Conservation (phyloP, 2,797 vertebrate genomes). For the Ciconia nigra region DNA sequence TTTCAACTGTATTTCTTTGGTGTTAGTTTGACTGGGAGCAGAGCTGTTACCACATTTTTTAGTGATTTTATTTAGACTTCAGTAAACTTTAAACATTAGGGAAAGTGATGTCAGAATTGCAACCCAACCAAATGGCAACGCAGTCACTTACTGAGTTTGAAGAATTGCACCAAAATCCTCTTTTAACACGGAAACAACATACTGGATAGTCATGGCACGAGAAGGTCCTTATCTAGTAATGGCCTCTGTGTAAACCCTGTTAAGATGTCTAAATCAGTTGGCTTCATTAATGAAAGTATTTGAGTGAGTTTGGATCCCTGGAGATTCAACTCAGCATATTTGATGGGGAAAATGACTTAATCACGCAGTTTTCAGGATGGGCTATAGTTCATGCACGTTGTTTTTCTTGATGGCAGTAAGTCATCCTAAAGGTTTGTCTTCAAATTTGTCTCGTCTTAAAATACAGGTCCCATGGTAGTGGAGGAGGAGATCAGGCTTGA, state of each 20-base stretch:
- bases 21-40: background rate
- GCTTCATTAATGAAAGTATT: background rate
- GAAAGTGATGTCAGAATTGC: background rate
- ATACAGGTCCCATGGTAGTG: background rate
- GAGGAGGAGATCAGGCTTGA: background rate
- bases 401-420: background rate
- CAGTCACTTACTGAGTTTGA: background rate
- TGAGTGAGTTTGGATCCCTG: background rate
- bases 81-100: background rate
- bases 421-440: background rate
- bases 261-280: background rate
- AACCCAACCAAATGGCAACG: background rate
- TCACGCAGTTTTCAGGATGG: background rate
- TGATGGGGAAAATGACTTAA: background rate
- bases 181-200: background rate
- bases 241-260: background rate
- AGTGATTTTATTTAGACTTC: background rate
- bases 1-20: background rate
- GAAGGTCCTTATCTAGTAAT: background rate
- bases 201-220: background rate
- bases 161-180: background rate
- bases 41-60: background rate
- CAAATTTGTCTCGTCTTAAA: background rate
- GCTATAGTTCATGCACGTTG: accelerated
- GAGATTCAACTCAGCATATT: background rate